Evolutionary conservation across 2,113 vertebrate species (phyloP), one percentile per base, ranked within the genome.

Genomic region (Crotalus horridus): DNA sequence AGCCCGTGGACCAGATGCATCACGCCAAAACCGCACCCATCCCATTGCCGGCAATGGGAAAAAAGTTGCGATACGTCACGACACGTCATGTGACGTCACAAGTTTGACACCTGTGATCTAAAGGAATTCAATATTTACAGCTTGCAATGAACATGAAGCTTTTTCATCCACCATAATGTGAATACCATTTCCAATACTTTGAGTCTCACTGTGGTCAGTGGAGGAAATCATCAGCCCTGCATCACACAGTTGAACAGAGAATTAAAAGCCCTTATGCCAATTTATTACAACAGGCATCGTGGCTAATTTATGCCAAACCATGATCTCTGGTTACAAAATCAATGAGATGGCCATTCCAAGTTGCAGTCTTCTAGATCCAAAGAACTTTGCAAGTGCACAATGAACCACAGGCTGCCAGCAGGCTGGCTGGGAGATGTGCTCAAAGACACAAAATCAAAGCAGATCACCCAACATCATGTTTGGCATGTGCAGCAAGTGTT

Each of bases 321-420:
- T 92, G 17, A 17, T 26, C 59, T 95, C 88, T 39, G 87, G 95
- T 93, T 95, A 93, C 94, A 95, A 96, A 93, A 58, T 15, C 43
- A 92, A 95, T 94, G 59, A 97, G 96, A 96, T 95, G 33, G 90
- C 74, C 87, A 94, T 95, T 97, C 96, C 95, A 96, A 96, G 55
- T 58, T 59, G 21, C 26, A 53, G 23, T 43, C 21, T 5, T 53
- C 24, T 81, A 46, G 48, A 69, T 92, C 26, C 48, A 55, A 33
- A 89, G 15, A 39, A 87, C 20, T 20, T 26, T 88, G 56, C 26
- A 87, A 87, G 26, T 21, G 20, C 46, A 43, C 26, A 59, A 46
- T 8, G 53, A 91, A 91, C 29, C 24, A 26, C 3, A 29, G 26
- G 23, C 29, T 13, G 24, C 24, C 58, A 53, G 6, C 26, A 69